Conservation (phyloP, 2,113 vertebrate genomes). For the Grammomys dolichurus region DNA sequence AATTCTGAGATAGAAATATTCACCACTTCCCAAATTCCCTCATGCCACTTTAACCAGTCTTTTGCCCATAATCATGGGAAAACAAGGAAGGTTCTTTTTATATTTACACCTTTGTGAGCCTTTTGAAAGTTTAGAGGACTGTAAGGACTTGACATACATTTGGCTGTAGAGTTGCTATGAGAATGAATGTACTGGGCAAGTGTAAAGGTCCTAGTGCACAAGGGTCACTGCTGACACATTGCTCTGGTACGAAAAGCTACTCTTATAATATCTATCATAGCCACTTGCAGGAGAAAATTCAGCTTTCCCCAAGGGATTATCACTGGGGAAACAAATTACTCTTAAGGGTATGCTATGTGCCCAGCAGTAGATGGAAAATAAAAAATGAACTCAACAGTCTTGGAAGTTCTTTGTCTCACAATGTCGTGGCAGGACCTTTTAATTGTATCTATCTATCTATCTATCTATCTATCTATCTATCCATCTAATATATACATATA, state of each 20-base stretch:
- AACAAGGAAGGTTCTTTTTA: not conserved
- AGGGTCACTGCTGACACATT: not conserved
- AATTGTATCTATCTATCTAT: no score
- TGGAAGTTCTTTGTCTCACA: not conserved
- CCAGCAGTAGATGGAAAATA: not conserved
- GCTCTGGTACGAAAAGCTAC: not conserved
- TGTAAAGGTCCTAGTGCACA: not conserved
- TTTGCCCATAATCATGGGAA: not conserved
- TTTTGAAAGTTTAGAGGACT: not conserved
- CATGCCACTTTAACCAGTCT: no score
- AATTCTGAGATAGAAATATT: not conserved
- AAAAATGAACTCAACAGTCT: not conserved
- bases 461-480: no score
- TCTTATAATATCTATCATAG: not conserved
- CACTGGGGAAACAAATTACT: not conserved
- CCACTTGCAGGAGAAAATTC: not conserved
- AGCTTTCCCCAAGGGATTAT: not conserved
- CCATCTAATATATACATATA: no score
- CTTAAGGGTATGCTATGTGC: not conserved
- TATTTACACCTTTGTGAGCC: not conserved
- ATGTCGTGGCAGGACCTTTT: not conserved
- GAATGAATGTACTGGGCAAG: not conserved
- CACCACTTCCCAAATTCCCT: not conserved
- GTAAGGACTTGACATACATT: not conserved
- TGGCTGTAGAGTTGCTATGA: not conserved